These are phyloP conservation scores for Tonatia bakeri DNA, from an alignment of 2,113 vertebrate species.

Conservation along the genomic window DNA sequence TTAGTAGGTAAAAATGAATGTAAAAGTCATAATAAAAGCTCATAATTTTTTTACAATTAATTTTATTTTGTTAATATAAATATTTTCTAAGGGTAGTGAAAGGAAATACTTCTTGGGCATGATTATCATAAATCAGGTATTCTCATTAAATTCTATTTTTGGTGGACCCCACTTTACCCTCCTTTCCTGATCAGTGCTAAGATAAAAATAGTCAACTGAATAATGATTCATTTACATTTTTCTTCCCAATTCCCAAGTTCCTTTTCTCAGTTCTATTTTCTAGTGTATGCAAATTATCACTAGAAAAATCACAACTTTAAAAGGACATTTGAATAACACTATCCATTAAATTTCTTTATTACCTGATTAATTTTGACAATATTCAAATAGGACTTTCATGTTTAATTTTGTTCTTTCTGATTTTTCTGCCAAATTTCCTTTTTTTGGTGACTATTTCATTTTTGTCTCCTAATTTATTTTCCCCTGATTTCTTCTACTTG, in stretches of 20 bases:
- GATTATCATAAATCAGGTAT: background rate
- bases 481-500: background rate
- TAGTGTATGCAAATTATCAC: background rate
- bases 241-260: background rate
- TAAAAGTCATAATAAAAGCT: background rate
- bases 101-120: background rate
- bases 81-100: background rate
- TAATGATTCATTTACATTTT: conserved; percentile 4
- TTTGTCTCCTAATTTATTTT: conserved; percentile 1
- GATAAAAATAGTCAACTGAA: background rate
- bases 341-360: background rate
- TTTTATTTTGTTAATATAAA: background rate
- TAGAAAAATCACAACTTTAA: background rate
- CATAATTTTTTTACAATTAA: background rate
- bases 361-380: conserved; percentile 5
- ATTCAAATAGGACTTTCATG: background rate
- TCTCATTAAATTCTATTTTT: background rate
- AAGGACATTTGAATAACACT: background rate
- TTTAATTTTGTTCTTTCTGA: conserved; percentile 28
- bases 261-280: conserved; percentile 11
- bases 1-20: conserved; percentile 2
- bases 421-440: background rate
- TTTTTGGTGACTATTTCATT: background rate
- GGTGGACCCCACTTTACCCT: background rate
- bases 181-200: background rate